Evolutionary conservation across 1,140 invertebrate species (phyloP).

Genomic region (Polyergus mexicanus): DNA sequence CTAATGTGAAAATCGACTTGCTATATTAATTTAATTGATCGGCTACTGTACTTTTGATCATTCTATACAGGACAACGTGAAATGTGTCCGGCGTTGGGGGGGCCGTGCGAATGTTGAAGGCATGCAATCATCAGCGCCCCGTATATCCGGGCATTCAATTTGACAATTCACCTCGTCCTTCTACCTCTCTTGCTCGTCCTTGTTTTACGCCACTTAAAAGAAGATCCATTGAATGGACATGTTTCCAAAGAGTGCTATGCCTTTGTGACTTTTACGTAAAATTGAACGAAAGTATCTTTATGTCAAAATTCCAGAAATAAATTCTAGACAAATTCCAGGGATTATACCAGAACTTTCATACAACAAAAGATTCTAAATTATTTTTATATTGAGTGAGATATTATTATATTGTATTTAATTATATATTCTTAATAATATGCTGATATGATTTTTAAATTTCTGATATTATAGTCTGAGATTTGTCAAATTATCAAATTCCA

Average conservation of each 20-base stretch:
- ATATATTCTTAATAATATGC: neutral
- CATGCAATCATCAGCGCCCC: constrained; percentile 78
- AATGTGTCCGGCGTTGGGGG: constrained; percentile 49
- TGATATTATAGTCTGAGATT: neutral
- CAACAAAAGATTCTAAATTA: neutral
- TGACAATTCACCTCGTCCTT: constrained; percentile 57
- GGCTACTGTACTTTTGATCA: constrained; percentile 13
- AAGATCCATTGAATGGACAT: constrained; percentile 18
- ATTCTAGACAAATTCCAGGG: neutral
- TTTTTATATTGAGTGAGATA: neutral
- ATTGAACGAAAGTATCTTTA: neutral
- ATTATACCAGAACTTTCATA: neutral
- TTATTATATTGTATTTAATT: neutral
- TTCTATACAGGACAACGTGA: constrained; percentile 26
- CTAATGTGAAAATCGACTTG: constrained; percentile 25
- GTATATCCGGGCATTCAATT: constrained; percentile 82
- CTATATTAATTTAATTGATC: neutral
- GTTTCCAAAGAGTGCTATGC: neutral
- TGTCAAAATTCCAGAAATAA: neutral
- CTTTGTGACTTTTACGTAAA: neutral
- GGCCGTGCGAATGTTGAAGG: constrained; percentile 44
- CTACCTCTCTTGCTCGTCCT: constrained; percentile 36
- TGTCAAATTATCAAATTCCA: neutral
- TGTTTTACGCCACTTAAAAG: constrained; percentile 46
- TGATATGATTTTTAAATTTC: neutral